These are phyloP conservation scores for Gymnothorax reevesii DNA, from an alignment of 2,797 vertebrate species.

Conservation along the genomic window DNA sequence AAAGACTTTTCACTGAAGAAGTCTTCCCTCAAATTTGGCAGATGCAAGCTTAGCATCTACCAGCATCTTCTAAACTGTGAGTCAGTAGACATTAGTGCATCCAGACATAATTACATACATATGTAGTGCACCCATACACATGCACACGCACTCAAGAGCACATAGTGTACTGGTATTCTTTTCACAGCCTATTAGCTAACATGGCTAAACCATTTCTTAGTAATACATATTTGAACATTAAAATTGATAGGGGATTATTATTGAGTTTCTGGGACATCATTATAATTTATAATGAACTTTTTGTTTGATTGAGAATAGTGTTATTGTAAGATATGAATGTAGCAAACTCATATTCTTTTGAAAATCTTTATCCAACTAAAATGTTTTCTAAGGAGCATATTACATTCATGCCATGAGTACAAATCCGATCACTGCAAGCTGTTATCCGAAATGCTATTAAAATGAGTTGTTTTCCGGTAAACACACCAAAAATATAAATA, in stretches of 20 bases:
- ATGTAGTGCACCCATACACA: background rate
- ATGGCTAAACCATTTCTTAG: background rate
- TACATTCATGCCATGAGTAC: background rate
- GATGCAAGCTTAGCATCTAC: slow-evolving; percentile 35
- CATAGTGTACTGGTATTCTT: background rate
- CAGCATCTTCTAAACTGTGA: slow-evolving; percentile 40
- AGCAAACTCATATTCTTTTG: background rate
- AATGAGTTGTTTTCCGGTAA: background rate
- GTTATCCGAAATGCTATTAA: background rate
- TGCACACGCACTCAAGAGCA: background rate
- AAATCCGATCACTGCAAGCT: background rate
- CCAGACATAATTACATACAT: background rate
- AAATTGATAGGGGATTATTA: background rate
- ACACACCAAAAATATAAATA: background rate
- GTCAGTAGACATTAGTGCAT: background rate
- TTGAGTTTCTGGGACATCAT: background rate
- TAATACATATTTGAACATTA: background rate
- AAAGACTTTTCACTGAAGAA: background rate
- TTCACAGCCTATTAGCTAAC: background rate
- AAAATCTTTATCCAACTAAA: background rate
- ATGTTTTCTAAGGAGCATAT: background rate
- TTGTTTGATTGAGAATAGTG: background rate
- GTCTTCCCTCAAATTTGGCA: slow-evolving; percentile 37
- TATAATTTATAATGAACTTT: background rate
- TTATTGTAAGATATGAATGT: background rate